Evolutionary conservation across 2,797 vertebrate genomes (phyloP), one percentile per base, ranked within the genome.

Genomic region (Salarias fasciatus): DNA sequence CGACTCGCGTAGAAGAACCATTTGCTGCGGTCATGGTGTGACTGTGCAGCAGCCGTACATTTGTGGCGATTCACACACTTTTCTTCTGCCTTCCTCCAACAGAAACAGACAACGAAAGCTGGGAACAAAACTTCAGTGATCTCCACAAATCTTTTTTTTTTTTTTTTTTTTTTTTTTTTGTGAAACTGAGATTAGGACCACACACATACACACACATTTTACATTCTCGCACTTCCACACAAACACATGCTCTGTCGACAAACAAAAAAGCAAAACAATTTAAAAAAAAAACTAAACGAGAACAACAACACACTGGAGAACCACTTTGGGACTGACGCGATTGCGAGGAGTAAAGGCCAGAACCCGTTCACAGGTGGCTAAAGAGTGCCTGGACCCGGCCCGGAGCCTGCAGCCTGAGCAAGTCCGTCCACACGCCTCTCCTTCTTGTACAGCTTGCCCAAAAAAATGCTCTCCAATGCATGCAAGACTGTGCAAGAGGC

Each of bases 31-130:
- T n/a, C n/a, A n/a, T n/a, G n/a, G n/a, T n/a, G n/a, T n/a, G n/a
- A n/a, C n/a, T n/a, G n/a, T n/a, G n/a, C n/a, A n/a, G n/a, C n/a
- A n/a, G n/a, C n/a, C n/a, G n/a, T n/a, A n/a, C n/a, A n/a, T n/a
- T n/a, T n/a, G n/a, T n/a, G n/a, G n/a, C n/a, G n/a, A n/a, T n/a
- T n/a, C n/a, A n/a, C n/a, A n/a, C n/a, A n/a, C n/a, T n/a, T n/a
- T 36, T 50, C 11, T 6, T 42, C 33, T 57, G 29, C 6, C 9
- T 35, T 35, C 33, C 28, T 36, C 8, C 80, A 73, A 3, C 49
- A 99, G 98, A 91, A 98, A 97, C 93, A 96, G 97, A 94, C 97
- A 99, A 88, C 96, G 97, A 87, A 99, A 98, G 92, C 94, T 99
- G 77, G 97, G 98, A 80, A 96, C 97, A 38, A 99, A 99, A 90